Evolutionary conservation across 2,797 vertebrate species (phyloP), one percentile per base, ranked within the genome.

Genomic region (Sebastes hubbsi): DNA sequence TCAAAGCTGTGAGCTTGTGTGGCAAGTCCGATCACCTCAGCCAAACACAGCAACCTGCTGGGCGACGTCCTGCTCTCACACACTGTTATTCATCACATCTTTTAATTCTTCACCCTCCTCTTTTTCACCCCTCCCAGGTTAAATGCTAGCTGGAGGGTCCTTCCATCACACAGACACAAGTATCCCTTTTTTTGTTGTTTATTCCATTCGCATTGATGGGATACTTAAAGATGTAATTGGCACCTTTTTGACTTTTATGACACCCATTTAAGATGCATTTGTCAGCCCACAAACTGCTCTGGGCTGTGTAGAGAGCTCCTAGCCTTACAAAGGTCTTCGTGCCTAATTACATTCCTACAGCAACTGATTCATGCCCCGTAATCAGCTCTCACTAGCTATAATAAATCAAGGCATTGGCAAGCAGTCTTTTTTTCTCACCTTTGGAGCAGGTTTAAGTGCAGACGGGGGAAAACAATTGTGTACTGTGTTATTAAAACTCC

Each of bases 161-260:
- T 25, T 84, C 82, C 59, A 58, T 91, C 68, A 84, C 74, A 65
- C 71, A 78, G 46, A 87, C 84, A 78, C 13, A 80, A 80, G 30
- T 67, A 74, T 76, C 75, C 78, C 64, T 38, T 71, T 86, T 84
- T 88, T 71, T 71, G 49, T 86, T 94, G 91, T 95, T 95, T 94
- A 90, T 95, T 94, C 88, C 87, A 86, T 92, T 92, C 88, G 83
- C 92, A 92, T 91, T 95, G 91, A 95, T 89, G 92, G 91, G 91
- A 94, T 94, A 95, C 94, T 95, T 96, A 94, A 95, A 91, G 91
- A 92, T 95, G 96, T 96, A 96, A 96, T 96, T 96, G 94, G 92
- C 96, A 96, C 95, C 95, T 95, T 96, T 96, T 95, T 95, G 94
- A 96, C 95, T 96, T 96, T 96, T 96, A 96, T 96, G 95, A 94